These are phyloP conservation scores for Tenthredo amoena DNA, from an alignment of 2,888 invertebrate species.

Conservation along the genomic window DNA sequence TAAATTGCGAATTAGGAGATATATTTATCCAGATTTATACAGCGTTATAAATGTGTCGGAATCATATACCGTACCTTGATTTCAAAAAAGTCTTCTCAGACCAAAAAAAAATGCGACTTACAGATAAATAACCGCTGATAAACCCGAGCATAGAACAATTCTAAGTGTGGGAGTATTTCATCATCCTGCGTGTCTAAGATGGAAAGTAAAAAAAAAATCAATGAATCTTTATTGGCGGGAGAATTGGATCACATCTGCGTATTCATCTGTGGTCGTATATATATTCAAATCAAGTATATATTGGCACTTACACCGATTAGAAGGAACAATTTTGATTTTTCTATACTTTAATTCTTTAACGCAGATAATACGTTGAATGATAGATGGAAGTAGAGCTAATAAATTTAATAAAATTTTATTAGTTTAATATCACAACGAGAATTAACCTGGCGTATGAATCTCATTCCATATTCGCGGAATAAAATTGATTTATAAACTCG, in stretches of 20 bases:
- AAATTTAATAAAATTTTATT: neutral
- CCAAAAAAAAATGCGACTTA: neutral
- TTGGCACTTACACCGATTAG: neutral
- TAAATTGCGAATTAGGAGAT: neutral
- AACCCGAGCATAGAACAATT: neutral
- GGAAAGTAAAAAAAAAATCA: neutral
- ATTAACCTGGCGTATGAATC: conserved; percentile 19
- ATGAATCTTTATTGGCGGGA: neutral
- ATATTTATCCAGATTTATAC: neutral
- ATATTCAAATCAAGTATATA: neutral
- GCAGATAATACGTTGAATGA: neutral
- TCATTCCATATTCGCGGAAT: neutral
- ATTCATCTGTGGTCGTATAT: neutral
- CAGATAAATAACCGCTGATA: neutral
- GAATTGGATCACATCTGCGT: neutral
- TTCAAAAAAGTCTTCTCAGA: neutral
- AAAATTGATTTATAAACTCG: conserved; percentile 39
- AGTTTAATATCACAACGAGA: neutral
- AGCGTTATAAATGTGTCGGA: too few relatives aligned
- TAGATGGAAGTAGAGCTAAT: neutral
- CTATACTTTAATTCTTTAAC: neutral
- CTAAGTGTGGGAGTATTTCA: neutral
- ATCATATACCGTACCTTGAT: neutral
- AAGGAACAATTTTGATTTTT: neutral
- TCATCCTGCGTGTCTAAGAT: neutral